Evolutionary conservation across 2,888 invertebrate species (phyloP), one percentile per base, ranked within the genome.

Genomic region (Tipula lateralis): DNA sequence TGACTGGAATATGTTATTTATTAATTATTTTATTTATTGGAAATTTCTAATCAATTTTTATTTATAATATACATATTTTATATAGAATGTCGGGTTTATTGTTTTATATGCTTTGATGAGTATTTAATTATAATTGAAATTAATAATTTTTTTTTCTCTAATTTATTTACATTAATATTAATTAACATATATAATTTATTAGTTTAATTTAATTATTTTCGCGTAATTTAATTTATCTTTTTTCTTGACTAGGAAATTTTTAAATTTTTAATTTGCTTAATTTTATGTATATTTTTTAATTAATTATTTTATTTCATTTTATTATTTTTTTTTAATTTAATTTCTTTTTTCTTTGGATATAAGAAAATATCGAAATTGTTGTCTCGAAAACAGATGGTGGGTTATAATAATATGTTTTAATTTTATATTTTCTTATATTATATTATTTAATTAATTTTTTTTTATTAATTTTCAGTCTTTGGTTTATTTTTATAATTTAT

Each of bases 1-100:
- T 82, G 82, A 82, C 82, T 82, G 82, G 82, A 82, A 82, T 82
- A 82, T 82, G 82, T 82, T 82, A 30, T 82, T 29, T 82, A 32
- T 82, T 30, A 29, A 30, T 82, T 82, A 82, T 29, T 30, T 82
- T 82, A 82, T 29, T 12, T 81, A 81, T 29, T 81, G 81, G 81
- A 81, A 30, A 30, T 82, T 82, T 82, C 4, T 82, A n/a, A 82
- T 29, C n/a, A n/a, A 82, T 82, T 29, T 82, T 82, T n/a, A n/a
- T n/a, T 82, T 82, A 32, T 82, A 44, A 44, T 82, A 12, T 81
- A 13, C 5, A 36, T 44, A n/a, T 44, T 7, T 30, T 29, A 29
- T 29, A 30, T 13, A 82, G 32, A 82, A 82, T 82, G 82, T 82
- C 29, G 32, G 32, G 30, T 82, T 32, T 30, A 82, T 82, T 82